phyloP scores from a whole-genome alignment of 2,797 vertebrate genomes.

The Psittacula echo region DNA sequence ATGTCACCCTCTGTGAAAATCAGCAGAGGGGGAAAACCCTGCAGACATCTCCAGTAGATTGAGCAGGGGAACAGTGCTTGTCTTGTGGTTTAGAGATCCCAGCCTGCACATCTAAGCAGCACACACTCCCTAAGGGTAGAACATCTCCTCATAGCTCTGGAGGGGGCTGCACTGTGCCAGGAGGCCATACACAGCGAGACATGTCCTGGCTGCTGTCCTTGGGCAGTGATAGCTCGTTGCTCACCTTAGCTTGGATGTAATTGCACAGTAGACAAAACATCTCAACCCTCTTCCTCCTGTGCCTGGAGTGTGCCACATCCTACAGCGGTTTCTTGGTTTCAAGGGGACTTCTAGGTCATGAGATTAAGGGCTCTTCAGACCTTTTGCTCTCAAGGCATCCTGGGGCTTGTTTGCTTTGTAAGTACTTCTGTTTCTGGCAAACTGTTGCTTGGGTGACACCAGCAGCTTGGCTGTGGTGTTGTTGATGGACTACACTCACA shows the following conservation, averaged over 20 bases:
- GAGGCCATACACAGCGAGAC: background rate
- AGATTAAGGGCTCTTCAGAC: constrained; percentile 27
- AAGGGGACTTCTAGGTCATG: constrained; percentile 48
- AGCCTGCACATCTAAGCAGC: background rate
- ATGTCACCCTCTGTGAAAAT: background rate
- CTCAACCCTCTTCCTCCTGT: background rate
- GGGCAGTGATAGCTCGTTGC: background rate
- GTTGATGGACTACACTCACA: constrained; percentile 18
- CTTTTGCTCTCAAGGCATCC: constrained; percentile 4
- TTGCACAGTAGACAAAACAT: background rate
- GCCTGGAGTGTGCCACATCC: background rate
- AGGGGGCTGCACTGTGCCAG: background rate
- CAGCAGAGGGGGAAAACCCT: rapidly evolving
- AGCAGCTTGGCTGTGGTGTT: background rate
- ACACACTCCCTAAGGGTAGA: background rate
- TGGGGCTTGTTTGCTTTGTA: constrained; percentile 13
- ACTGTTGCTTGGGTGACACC: constrained; percentile 33
- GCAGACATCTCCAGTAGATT: background rate
- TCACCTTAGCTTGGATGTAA: background rate
- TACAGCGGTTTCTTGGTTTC: background rate
- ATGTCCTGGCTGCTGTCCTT: background rate
- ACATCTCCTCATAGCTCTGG: background rate
- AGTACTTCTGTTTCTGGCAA: constrained; percentile 18
- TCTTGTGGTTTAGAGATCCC: background rate
- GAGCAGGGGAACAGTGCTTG: background rate